A percentile compares a stretch with the other conserved stretches of the same genome.
These are phyloP conservation scores for Coracopsis vasa DNA, from an alignment of 2,113 vertebrate species.

Conservation along the genomic window DNA sequence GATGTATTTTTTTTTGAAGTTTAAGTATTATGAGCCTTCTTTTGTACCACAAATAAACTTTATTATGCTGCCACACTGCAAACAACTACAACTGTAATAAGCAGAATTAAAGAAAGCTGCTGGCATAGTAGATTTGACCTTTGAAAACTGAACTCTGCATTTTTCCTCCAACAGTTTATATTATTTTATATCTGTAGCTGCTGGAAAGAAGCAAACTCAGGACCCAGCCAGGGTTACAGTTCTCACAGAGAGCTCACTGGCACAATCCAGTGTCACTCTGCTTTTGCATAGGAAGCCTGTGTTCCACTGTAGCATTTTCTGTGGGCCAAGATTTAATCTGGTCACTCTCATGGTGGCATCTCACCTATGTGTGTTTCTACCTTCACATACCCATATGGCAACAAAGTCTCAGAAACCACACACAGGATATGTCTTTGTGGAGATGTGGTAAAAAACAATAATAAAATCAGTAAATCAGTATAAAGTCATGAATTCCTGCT, in stretches of 20 bases:
- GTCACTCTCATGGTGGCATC: neutral
- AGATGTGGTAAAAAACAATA: neutral
- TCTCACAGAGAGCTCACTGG: neutral
- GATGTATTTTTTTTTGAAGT: neutral
- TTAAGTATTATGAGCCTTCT: neutral
- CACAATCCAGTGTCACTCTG: neutral
- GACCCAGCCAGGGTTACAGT: neutral
- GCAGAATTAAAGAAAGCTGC: neutral
- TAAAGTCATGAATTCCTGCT: neutral
- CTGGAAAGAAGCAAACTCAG: neutral
- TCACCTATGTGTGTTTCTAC: neutral
- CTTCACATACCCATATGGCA: neutral
- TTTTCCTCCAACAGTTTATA: neutral
- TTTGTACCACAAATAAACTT: constrained; percentile 17
- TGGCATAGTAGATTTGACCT: neutral
- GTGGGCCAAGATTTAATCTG: neutral
- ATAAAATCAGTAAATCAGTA: neutral
- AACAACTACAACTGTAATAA: neutral
- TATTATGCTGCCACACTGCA: neutral
- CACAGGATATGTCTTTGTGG: neutral
- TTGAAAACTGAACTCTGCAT: neutral
- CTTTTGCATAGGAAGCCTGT: neutral
- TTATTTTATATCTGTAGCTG: neutral
- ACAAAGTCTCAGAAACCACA: neutral
- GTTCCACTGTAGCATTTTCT: neutral